These are phyloP conservation scores for Ranitomeya variabilis DNA, from an alignment of 2,113 vertebrate genomes.

Conservation along the genomic window DNA sequence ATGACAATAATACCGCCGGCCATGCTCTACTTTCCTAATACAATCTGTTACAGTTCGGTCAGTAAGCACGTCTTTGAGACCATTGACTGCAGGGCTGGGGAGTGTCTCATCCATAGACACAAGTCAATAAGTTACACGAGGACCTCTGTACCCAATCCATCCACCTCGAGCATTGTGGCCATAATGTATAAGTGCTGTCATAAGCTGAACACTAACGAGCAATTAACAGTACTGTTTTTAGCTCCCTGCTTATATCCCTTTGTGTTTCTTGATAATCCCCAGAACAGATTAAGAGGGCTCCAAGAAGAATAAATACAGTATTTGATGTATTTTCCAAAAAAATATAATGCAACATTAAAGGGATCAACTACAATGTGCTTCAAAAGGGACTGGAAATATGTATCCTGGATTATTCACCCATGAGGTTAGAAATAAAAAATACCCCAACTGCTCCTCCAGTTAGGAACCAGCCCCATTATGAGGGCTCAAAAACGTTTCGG, in stretches of 20 bases:
- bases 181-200: neutral
- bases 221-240: neutral
- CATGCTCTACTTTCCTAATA: neutral
- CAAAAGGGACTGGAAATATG: neutral
- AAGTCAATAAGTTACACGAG: no score
- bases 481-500: neutral
- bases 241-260: neutral
- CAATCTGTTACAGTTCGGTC: neutral
- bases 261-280: neutral
- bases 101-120: neutral
- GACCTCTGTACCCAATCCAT: neutral
- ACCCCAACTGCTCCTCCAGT: neutral
- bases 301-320: neutral
- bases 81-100: neutral
- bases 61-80: neutral
- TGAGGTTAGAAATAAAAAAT: neutral
- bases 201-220: neutral
- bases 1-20: neutral
- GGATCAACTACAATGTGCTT: neutral
- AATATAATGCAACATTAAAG: neutral
- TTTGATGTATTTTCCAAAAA: constrained; percentile 8
- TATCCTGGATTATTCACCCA: neutral
- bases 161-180: neutral
- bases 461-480: neutral
- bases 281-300: neutral